These are phyloP conservation scores for Euthynnus affinis DNA, from an alignment of 2,797 vertebrate species.

Conservation along the genomic window DNA sequence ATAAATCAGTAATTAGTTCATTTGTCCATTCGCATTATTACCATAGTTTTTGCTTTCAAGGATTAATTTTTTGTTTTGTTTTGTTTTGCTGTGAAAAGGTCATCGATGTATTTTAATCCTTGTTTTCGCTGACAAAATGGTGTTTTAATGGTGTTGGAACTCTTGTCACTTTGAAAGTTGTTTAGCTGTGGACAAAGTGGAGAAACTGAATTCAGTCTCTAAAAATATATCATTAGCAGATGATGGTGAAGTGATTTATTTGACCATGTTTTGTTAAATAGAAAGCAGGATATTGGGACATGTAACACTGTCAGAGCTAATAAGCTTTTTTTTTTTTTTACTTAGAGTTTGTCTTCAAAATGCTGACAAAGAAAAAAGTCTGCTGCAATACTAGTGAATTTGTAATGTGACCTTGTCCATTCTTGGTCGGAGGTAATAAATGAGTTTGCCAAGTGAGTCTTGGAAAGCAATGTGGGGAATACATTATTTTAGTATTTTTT, in stretches of 20 bases:
- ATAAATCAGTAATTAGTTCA: too few relatives aligned
- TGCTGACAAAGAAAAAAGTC: constrained; percentile 50
- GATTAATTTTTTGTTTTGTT: too few relatives aligned
- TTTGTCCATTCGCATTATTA: too few relatives aligned
- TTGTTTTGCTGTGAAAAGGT: too few relatives aligned
- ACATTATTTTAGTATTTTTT: constrained; percentile 44
- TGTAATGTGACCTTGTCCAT: constrained; percentile 67
- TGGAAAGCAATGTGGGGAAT: constrained; percentile 52
- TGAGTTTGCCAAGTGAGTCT: constrained; percentile 55
- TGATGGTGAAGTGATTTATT: constrained; percentile 33
- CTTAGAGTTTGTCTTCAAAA: constrained; percentile 30
- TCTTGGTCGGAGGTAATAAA: constrained; percentile 58
- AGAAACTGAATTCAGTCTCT: not conserved
- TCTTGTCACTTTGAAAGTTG: not conserved
- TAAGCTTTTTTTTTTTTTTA: constrained; percentile 51
- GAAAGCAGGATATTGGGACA: constrained; percentile 26
- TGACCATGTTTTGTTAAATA: constrained; percentile 17
- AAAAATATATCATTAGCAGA: constrained; percentile 9
- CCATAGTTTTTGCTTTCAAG: too few relatives aligned
- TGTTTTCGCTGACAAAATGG: not conserved
- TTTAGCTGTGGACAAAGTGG: not conserved
- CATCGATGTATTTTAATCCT: not conserved
- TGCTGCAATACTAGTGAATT: constrained; percentile 37
- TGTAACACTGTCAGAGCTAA: constrained; percentile 31
- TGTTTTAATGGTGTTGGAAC: not conserved